Percentiles rank a stretch among this genome's conserved stretches.
Evolutionary conservation across 2,888 invertebrate species (phyloP).

Genomic region (Drosophila multiciliata): DNA sequence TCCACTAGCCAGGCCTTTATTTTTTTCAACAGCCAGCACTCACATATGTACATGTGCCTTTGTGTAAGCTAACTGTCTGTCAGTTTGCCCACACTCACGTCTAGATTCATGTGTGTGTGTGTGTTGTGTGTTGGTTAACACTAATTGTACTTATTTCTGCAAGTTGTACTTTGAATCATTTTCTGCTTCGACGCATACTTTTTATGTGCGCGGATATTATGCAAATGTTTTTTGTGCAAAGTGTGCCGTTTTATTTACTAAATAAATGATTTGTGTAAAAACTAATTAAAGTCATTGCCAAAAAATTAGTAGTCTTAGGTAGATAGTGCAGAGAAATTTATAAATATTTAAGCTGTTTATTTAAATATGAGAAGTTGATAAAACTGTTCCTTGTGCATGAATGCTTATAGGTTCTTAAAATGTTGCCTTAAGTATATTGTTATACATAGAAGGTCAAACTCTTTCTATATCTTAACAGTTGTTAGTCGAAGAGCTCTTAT

Average conservation of each 20-base stretch:
- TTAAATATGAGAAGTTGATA: too few species aligned
- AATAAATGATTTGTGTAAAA: slow-evolving; percentile 25
- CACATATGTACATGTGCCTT: slow-evolving; percentile 9
- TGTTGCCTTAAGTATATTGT: neutral
- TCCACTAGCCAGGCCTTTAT: slow-evolving; percentile 45
- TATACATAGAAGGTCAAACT: neutral
- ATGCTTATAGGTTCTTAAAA: neutral
- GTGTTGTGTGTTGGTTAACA: slow-evolving; percentile 16
- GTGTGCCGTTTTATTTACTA: slow-evolving; percentile 45
- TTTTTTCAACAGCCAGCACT: slow-evolving; percentile 32
- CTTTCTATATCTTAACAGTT: neutral
- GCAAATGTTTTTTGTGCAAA: slow-evolving; percentile 58
- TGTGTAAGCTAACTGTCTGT: slow-evolving; percentile 44
- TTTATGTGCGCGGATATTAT: slow-evolving; percentile 58
- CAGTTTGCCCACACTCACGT: slow-evolving; percentile 42
- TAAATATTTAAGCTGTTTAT: neutral
- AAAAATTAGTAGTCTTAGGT: neutral
- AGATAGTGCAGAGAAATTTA: neutral
- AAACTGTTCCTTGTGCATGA: neutral
- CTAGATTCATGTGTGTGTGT: neutral
- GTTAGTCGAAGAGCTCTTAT: neutral
- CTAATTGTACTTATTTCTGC: slow-evolving; percentile 64
- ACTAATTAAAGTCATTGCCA: slow-evolving; percentile 5
- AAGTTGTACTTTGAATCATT: slow-evolving; percentile 51
- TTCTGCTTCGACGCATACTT: slow-evolving; percentile 49